A percentile compares a stretch with the other conserved stretches of the same genome.
phyloP scores from a whole-genome alignment of 2,113 vertebrate genomes.

The Centropristis striata region DNA sequence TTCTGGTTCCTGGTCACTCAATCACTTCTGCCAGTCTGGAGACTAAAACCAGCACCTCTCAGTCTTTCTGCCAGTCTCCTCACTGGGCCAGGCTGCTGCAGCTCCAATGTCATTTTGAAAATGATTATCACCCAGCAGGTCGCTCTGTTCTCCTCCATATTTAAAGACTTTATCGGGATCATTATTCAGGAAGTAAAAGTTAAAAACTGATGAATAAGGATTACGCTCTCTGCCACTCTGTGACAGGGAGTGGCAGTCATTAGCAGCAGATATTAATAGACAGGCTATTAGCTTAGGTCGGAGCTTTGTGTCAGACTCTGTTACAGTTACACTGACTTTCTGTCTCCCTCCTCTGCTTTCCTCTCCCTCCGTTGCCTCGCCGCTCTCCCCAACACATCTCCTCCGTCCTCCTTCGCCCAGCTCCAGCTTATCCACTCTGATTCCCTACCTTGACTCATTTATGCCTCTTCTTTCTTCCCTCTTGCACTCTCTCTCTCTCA shows the following conservation, averaged over 20 bases:
- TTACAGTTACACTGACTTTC: constrained; percentile 53
- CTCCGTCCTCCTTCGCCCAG: constrained; percentile 1
- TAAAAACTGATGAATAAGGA: constrained; percentile 72
- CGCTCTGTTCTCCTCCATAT: constrained; percentile 45
- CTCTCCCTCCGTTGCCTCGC: constrained; percentile 1
- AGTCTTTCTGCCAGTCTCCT: neutral
- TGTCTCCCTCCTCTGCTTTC: constrained; percentile 25
- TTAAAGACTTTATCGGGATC: constrained; percentile 60
- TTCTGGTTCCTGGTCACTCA: too few species aligned
- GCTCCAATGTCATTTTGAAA: constrained; percentile 15
- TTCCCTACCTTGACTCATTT: constrained; percentile 54
- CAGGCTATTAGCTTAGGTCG: constrained; percentile 65
- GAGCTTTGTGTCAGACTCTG: constrained; percentile 65
- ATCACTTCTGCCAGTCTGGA: neutral
- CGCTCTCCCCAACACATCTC: constrained; percentile 20
- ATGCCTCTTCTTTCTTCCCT: constrained; percentile 7
- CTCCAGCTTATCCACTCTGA: constrained; percentile 31
- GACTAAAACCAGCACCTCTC: neutral
- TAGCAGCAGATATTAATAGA: constrained; percentile 76
- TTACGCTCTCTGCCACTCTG: constrained; percentile 37
- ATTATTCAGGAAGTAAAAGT: constrained; percentile 67
- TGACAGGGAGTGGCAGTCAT: constrained; percentile 70
- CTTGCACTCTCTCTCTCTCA: neutral
- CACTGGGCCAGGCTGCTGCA: neutral
- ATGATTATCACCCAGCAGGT: constrained; percentile 31